These are phyloP conservation scores for Lithobates pipiens DNA, from an alignment of 2,797 vertebrate genomes.

Conservation along the genomic window DNA sequence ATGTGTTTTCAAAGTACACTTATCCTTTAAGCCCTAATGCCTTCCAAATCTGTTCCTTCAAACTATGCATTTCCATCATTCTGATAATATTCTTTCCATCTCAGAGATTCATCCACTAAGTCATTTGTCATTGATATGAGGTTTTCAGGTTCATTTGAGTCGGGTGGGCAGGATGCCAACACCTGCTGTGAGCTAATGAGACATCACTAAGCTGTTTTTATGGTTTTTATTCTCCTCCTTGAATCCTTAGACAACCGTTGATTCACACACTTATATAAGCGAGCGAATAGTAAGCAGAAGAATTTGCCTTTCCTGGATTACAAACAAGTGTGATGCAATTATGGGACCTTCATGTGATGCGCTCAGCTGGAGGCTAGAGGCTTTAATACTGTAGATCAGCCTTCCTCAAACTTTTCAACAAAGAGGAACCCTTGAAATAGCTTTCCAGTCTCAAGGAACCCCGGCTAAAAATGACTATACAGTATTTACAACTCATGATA, in stretches of 20 bases:
- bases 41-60: neutral
- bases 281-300: neutral
- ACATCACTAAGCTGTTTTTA: conserved; percentile 75
- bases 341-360: too few species aligned
- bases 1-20: too few species aligned
- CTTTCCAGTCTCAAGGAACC: too few species aligned
- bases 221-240: conserved; percentile 45
- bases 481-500: too few species aligned
- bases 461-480: too few species aligned
- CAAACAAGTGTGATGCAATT: neutral
- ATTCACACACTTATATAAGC: neutral
- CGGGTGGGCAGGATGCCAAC: conserved; percentile 71
- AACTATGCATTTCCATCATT: too few species aligned
- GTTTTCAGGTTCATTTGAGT: conserved; percentile 79
- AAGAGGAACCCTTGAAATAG: too few species aligned
- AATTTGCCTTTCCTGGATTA: neutral
- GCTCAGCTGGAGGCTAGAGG: too few species aligned
- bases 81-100: conserved; percentile 60
- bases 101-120: conserved; percentile 67
- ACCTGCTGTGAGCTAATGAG: conserved; percentile 75
- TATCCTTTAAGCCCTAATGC: neutral
- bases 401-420: too few species aligned
- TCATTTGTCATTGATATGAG: conserved; percentile 80
- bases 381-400: too few species aligned
- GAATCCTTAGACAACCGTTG: conserved; percentile 11